These are phyloP conservation scores for Isichthys henryi DNA, from an alignment of 2,113 vertebrate species.

Conservation along the genomic window DNA sequence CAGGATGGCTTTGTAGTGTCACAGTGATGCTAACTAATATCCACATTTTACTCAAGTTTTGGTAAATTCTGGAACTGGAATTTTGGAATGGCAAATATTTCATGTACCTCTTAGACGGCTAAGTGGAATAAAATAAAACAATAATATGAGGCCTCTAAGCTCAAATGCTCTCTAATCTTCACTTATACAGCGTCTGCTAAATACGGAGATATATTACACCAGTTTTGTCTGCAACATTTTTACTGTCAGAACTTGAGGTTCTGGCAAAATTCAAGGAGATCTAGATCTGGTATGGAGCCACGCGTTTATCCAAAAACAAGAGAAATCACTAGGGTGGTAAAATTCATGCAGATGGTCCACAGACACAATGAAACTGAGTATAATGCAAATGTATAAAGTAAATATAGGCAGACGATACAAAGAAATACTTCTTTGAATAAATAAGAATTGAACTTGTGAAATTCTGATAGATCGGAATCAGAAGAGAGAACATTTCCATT, in stretches of 20 bases:
- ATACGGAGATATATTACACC: background rate
- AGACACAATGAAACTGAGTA: background rate
- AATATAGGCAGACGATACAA: background rate
- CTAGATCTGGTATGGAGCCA: background rate
- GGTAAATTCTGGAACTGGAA: background rate
- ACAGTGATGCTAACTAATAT: background rate
- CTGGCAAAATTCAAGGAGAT: background rate
- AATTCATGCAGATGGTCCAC: conserved; percentile 6
- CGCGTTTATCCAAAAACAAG: background rate
- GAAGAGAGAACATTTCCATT: background rate
- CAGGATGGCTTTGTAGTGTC: background rate
- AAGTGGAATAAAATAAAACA: background rate
- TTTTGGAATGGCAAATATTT: background rate
- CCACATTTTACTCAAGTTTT: background rate
- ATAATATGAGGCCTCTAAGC: background rate
- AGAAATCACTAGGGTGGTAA: background rate
- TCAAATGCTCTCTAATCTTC: background rate
- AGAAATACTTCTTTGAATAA: background rate
- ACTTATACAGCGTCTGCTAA: background rate
- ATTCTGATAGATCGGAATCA: conserved; percentile 1
- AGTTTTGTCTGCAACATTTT: background rate
- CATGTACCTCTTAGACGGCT: background rate
- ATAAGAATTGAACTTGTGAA: background rate
- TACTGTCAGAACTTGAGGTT: background rate
- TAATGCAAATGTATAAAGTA: background rate